Evolutionary conservation across 1,140 invertebrate genomes (phyloP), one percentile per base, ranked within the genome.

Genomic region (Pogonomyrmex californicus): DNA sequence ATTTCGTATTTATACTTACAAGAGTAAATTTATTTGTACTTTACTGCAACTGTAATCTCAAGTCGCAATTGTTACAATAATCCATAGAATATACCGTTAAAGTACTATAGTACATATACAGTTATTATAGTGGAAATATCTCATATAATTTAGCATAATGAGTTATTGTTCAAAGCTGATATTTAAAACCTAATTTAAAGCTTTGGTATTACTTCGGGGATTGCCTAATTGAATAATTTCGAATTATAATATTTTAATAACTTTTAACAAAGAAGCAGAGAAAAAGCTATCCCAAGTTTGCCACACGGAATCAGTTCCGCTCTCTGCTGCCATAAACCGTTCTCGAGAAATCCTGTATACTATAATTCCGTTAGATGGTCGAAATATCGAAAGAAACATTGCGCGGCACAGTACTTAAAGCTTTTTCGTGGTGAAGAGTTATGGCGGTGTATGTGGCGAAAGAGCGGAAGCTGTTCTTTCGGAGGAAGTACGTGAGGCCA

Each of bases 401-500:
- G 36, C 58, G 73, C 44, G n/a, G 30, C 12, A n/a, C 41, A 73
- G 51, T 75, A 58, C 47, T 75, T 60, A 47, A 38, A 2, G 49
- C 51, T 60, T 33, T 77, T 54, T 65, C 56, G 23, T 9, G 38
- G 65, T 30, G 51, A 44, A 47, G 54, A 83, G 23, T 73, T 83
- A 70, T 38, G 54, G 30, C 51, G 51, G 30, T 38, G 33, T 68
- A 56, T 58, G 12, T 10, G 70, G 23, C 12, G 51, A 54, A 10
- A 41, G 51, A 44, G 23, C 41, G 58, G 51, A 86, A 86, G 51
- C 73, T 54, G 68, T 76, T 90, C 49, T 62, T 70, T 62, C 3
- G 56, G 30, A 41, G 56, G 4, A 65, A 65, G 58, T 49, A 90
- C 88, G 88, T 87, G 88, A 90, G 85, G 65, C 85, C 49, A 89